Base-by-base conservation (phyloP, 2,113 vertebrate species). In the Tragelaphus scriptus region DNA sequence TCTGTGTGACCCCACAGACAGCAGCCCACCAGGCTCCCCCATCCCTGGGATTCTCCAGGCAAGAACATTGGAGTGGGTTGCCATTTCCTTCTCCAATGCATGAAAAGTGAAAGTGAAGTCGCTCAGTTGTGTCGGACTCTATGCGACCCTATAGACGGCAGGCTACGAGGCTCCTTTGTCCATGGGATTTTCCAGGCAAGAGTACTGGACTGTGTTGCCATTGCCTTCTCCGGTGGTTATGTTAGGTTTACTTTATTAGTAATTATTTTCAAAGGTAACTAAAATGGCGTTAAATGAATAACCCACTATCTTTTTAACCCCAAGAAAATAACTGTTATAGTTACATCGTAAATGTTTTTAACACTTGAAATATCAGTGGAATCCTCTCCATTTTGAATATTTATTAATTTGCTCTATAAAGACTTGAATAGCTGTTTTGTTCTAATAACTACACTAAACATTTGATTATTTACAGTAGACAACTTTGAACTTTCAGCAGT, bases 341-440 rank as follows among this genome's bases (percentile, higher is more conserved):
- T 94, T 94, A 92, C 32, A 32, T 92, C 5, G 59, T 77, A 90
- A 95, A 65, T 49, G 30, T 61, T 28, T 63, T 71, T 5, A 90
- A 91, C 32, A 6, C 40, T 91, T 58, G 85, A 81, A 95, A 77
- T 93, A 88, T 53, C 26, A 95, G 40, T 71, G 10, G 93, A 63
- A 65, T 92, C 53, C 30, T 93, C 15, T 94, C 12, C 15, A 49
- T 95, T 96, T 96, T 90, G 40, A 65, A 26, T 96, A 32, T 91
- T 96, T 44, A 71, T 95, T 88, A 23, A 91, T 95, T 92, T 44
- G 84, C 93, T 97, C 58, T 94, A 25, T 7, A 90, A 36, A 58
- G 87, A 75, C 26, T 53, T 93, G n/a, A 91, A 28, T 10, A 32
- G n/a, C 25, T 85, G 7, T 77, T 93, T 30, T 88, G 36, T 93